phyloP scores from a whole-genome alignment of 2,797 vertebrate species.

The Carapus acus region DNA sequence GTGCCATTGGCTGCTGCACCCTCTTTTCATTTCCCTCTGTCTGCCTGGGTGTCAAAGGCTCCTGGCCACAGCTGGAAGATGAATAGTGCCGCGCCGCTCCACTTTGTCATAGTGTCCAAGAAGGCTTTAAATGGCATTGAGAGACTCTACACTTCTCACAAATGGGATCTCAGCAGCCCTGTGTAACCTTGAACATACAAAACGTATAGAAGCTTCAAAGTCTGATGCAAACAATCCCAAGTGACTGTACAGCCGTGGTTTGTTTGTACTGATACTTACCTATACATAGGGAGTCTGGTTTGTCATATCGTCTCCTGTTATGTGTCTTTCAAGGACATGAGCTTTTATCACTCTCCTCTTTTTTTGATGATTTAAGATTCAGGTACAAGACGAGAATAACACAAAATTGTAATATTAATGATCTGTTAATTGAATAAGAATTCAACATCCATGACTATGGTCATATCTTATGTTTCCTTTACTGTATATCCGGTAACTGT shows the following conservation, averaged over 20 bases:
- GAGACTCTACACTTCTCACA: constrained; percentile 53
- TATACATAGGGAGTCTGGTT: background rate
- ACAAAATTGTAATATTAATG: no score
- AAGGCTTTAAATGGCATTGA: constrained; percentile 65
- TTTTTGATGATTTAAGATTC: no score
- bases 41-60: constrained; percentile 58
- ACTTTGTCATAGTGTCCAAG: constrained; percentile 69
- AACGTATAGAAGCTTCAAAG: constrained; percentile 42
- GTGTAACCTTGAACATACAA: constrained; percentile 46
- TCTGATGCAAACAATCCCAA: constrained; percentile 32
- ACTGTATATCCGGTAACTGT: no score
- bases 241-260: background rate
- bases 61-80: constrained; percentile 69
- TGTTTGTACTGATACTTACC: constrained; percentile 1
- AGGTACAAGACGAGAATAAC: constrained; percentile 5
- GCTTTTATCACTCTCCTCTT: no score
- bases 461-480: no score
- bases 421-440: no score
- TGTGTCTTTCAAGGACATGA: no score
- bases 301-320: no score
- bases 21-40: constrained; percentile 67
- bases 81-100: constrained; percentile 62
- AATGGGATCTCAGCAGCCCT: constrained; percentile 56
- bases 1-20: constrained; percentile 54
- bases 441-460: no score